Conservation (phyloP, 1,140 invertebrate species). For the Tribolium castaneum region DNA sequence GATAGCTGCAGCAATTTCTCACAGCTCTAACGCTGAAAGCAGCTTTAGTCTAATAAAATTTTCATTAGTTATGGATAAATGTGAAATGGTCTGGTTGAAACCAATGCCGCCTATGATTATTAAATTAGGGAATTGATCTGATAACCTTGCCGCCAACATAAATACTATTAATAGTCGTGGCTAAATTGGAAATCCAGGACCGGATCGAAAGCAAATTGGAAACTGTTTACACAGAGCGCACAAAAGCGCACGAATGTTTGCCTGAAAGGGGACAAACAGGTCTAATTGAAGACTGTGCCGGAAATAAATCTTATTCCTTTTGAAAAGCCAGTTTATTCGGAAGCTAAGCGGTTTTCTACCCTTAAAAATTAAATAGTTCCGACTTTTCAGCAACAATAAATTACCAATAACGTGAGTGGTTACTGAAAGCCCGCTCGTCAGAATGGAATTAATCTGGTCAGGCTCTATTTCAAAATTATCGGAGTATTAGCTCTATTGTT, state of each 20-base stretch:
- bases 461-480: background rate
- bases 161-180: background rate
- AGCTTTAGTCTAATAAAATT: background rate
- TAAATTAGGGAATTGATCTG: constrained; percentile 2
- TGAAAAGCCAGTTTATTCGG: background rate
- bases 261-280: background rate
- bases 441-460: background rate
- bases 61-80: background rate
- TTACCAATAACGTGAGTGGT: background rate
- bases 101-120: background rate
- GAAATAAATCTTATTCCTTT: background rate
- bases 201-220: constrained; percentile 9
- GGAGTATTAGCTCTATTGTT: background rate
- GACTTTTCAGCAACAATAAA: background rate
- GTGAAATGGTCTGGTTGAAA: background rate
- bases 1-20: background rate
- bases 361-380: no score
- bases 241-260: background rate
- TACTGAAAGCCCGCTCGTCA: background rate
- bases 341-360: background rate
- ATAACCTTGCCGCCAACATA: background rate
- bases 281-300: background rate
- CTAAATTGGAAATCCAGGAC: constrained; percentile 15
- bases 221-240: constrained; percentile 1
- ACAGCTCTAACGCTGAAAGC: background rate